Evolutionary conservation across 2,888 invertebrate genomes (phyloP).

Genomic region (Pegoplata infirma): DNA sequence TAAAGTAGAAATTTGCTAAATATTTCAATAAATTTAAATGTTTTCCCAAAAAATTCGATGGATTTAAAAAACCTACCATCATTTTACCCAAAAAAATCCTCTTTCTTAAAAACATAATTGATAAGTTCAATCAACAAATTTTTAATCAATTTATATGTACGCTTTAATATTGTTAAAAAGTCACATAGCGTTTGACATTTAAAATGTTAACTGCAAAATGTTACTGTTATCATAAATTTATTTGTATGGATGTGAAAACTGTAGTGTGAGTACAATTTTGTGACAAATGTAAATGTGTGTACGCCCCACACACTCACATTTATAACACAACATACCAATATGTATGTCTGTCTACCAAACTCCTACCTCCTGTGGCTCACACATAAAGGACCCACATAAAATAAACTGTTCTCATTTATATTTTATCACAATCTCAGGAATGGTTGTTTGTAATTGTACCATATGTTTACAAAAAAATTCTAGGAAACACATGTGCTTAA

Average conservation of each 20-base stretch:
- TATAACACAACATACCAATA: background rate
- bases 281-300: background rate
- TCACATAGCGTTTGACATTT: constrained; percentile 22
- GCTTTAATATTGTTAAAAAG: constrained; percentile 10
- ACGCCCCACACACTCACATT: background rate
- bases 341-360: background rate
- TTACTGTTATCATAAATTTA: constrained; percentile 15
- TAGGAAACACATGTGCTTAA: background rate
- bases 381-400: too few relatives aligned
- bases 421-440: constrained; percentile 17
- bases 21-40: too few relatives aligned
- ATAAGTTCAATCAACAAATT: background rate
- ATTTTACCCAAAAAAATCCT: too few relatives aligned
- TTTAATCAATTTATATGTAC: constrained; percentile 24
- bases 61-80: too few relatives aligned
- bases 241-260: background rate
- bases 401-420: constrained; percentile 38
- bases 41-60: too few relatives aligned
- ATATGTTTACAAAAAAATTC: constrained; percentile 2
- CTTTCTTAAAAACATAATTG: too few relatives aligned
- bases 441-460: constrained; percentile 28
- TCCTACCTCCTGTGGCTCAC: too few relatives aligned
- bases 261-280: background rate
- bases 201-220: constrained; percentile 31
- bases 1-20: too few relatives aligned